Conservation (phyloP, 2,113 vertebrate genomes). For the Dascyllus trimaculatus region DNA sequence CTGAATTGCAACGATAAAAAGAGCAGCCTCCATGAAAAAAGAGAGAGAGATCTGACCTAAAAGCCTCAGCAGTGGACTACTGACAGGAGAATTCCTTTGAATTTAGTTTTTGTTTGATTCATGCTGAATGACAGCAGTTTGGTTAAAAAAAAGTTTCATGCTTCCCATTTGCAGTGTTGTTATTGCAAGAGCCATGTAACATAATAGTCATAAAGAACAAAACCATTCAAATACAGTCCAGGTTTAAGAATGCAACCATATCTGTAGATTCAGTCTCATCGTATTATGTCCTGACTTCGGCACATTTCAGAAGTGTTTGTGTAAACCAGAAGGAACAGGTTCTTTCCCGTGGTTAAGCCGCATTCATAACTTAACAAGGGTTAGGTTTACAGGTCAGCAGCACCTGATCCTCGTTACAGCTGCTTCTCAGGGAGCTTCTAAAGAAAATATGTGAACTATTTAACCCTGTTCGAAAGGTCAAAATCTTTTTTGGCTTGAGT, state of each 20-base stretch:
- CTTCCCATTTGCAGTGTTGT: no score
- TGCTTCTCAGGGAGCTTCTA: constrained; percentile 40
- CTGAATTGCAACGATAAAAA: not conserved
- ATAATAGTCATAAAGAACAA: not conserved
- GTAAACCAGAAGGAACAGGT: constrained; percentile 9
- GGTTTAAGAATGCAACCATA: not conserved
- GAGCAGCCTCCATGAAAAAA: not conserved
- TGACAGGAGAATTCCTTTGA: not conserved
- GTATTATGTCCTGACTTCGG: not conserved
- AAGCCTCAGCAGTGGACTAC: not conserved
- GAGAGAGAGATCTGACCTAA: not conserved
- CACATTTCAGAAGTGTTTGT: not conserved
- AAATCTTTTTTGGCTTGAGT: constrained; percentile 38
- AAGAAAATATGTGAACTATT: constrained; percentile 70
- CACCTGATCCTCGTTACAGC: constrained; percentile 50
- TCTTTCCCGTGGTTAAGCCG: constrained; percentile 44
- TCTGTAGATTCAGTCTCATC: not conserved
- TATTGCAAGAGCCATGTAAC: not conserved
- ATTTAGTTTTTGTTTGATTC: no score
- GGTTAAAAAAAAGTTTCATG: no score
- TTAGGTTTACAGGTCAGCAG: constrained; percentile 62
- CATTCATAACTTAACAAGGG: constrained; percentile 34
- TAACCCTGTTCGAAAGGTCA: constrained; percentile 65
- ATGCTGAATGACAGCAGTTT: no score
- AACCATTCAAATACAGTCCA: not conserved